Evolutionary conservation across 1,140 invertebrate genomes (phyloP).

Genomic region (Drosophila carrolli): DNA sequence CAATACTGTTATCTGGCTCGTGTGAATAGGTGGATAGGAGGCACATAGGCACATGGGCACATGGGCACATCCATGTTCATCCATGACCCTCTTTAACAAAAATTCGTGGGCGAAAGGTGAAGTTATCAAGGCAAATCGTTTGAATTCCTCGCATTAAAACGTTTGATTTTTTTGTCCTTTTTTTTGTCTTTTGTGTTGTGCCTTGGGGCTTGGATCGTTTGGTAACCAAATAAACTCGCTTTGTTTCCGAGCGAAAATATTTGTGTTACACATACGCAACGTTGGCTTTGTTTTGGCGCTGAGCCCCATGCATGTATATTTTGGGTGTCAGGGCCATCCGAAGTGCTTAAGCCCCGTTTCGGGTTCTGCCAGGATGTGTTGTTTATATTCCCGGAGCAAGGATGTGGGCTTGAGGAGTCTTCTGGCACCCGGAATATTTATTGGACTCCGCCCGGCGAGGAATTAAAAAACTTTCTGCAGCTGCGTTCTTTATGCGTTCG

Average conservation of each 20-base stretch:
- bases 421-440: constrained; percentile 17
- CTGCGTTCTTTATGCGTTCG: constrained; percentile 26
- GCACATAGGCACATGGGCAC: background rate
- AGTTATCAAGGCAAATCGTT: constrained; percentile 68
- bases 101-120: constrained; percentile 34
- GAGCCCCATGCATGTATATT: constrained; percentile 15
- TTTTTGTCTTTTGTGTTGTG: constrained; percentile 20
- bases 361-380: constrained; percentile 45
- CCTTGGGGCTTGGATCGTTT: constrained; percentile 45
- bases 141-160: constrained; percentile 72
- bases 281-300: constrained; percentile 38
- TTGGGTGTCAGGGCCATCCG: constrained; percentile 29
- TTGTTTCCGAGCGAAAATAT: constrained; percentile 73
- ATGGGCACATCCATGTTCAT: constrained; percentile 29
- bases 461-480: constrained; percentile 67
- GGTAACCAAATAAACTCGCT: constrained; percentile 79
- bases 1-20: constrained; percentile 59
- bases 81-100: constrained; percentile 25
- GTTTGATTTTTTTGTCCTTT: constrained; percentile 60
- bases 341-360: constrained; percentile 44
- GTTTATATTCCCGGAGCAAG: constrained; percentile 32
- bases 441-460: constrained; percentile 3
- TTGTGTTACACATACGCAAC: constrained; percentile 69
- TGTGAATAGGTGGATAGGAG: constrained; percentile 44
- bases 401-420: constrained; percentile 26